Evolutionary conservation across 2,797 vertebrate genomes (phyloP).

Genomic region (Poecile montanus): DNA sequence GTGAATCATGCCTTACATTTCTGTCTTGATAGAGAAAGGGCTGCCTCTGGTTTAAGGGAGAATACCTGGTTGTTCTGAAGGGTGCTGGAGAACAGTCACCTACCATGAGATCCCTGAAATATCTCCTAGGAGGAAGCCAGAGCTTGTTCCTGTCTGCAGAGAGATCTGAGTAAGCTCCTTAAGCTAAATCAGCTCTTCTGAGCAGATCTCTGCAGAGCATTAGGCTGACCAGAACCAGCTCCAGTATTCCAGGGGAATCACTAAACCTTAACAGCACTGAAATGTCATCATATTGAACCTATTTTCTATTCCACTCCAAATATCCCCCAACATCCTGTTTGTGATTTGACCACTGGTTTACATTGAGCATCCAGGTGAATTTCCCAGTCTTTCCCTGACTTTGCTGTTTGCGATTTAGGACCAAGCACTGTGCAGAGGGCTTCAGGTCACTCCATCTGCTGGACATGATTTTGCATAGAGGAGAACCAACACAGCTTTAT

Average conservation of each 20-base stretch:
- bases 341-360: neutral
- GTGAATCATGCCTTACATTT: neutral
- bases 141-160: neutral
- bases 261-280: neutral
- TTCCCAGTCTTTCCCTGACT: neutral
- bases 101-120: neutral
- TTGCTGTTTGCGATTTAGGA: neutral
- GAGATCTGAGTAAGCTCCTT: slow-evolving; percentile 11
- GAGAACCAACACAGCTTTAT: neutral
- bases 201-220: neutral
- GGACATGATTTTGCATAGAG: neutral
- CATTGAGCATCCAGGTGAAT: neutral
- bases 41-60: neutral
- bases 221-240: neutral
- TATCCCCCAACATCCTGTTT: neutral
- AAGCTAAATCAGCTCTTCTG: neutral
- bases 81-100: neutral
- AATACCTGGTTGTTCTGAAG: neutral
- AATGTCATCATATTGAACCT: neutral
- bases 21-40: neutral
- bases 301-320: neutral
- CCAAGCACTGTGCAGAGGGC: neutral
- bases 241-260: neutral
- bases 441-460: neutral
- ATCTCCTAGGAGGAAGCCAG: neutral